These are phyloP conservation scores for Agelas oroides DNA, from an alignment of 37 sponge, comb jelly and placozoan species.

Conservation along the genomic window DNA sequence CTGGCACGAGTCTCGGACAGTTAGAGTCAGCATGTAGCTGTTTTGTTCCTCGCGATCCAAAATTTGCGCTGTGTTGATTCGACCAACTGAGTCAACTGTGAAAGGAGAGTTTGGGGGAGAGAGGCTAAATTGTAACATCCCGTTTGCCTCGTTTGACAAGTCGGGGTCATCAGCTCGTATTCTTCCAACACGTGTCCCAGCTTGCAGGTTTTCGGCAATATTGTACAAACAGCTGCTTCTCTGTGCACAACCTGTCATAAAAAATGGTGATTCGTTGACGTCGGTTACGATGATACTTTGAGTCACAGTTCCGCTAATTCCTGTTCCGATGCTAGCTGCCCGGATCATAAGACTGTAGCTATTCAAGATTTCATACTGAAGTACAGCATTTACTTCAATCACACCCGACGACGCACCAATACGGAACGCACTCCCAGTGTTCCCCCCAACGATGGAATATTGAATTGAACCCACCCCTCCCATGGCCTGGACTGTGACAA, in stretches of 20 bases:
- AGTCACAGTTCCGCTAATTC: slow-evolving; percentile 16
- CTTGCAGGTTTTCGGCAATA: slow-evolving; percentile 36
- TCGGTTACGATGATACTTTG: slow-evolving; percentile 40
- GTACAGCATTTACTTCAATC: slow-evolving; percentile 9
- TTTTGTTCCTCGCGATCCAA: slow-evolving; percentile 34
- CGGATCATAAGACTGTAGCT: slow-evolving; percentile 7
- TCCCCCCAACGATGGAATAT: slow-evolving; percentile 61
- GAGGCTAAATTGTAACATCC: slow-evolving; percentile 43
- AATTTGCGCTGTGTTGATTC: slow-evolving; percentile 1
- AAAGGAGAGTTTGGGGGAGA: neutral
- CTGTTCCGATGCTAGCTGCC: neutral
- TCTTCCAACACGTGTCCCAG: slow-evolving; percentile 4
- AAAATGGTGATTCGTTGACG: slow-evolving; percentile 58
- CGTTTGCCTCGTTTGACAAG: slow-evolving; percentile 44
- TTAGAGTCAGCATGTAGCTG: slow-evolving; percentile 14
- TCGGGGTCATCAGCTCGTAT: slow-evolving; percentile 71
- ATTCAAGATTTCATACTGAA: neutral
- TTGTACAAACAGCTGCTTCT: slow-evolving; percentile 12
- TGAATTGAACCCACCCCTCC: slow-evolving; percentile 16
- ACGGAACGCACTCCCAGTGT: slow-evolving; percentile 38
- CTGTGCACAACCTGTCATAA: slow-evolving; percentile 52
- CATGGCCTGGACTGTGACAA: slow-evolving; percentile 25
- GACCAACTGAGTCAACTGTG: slow-evolving; percentile 33
- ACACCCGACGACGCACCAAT: too few species aligned
- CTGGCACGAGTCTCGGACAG: slow-evolving; percentile 48